Base-by-base conservation (phyloP, 1,140 invertebrate genomes). In the Drosophila kurseongensis region DNA sequence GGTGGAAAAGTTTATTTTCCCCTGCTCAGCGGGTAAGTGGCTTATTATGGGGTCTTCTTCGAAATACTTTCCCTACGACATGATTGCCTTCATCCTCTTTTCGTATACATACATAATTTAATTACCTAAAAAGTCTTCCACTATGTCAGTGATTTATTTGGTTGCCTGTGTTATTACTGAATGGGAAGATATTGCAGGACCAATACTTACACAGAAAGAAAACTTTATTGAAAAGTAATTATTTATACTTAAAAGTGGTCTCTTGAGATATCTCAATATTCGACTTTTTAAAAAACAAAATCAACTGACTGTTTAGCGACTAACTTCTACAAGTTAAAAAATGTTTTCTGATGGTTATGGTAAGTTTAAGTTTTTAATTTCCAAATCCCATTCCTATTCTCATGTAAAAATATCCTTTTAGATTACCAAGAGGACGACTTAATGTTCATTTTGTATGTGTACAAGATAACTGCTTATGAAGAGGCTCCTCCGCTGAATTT, bases 21-120 rank as follows among this genome's bases (percentile, higher is more conserved):
- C 42, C 32, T 47, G 42, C 50, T 45, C 71, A 72, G 75, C 68
- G 78, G 60, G 44, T 74, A 85, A 85, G 83, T 88, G 71, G 83
- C 83, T 86, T 88, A 86, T 86, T 79, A 84, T 75, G 56, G 57
- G 67, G 61, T 51, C 55, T 41, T 50, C 40, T 13, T 23, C 14
- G 13, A 40, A 72, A 54, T 55, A 55, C 52, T 62, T 66, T 65
- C 55, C 54, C 58, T 41, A 23, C n/a, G 42, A 47, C 59, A 56
- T 68, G 68, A 73, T 59, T 50, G 61, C 71, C 56, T 16, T 35
- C 10, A 38, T 47, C 36, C 56, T 77, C 40, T 54, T 57, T 83
- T 65, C 68, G 82, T 86, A 69, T 72, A 79, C 85, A 85, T 83
- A 76, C 79, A 79, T 86, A 86, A 86, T 86, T 86, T 86, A 82